A percentile compares a stretch with the other conserved stretches of the same genome.
Conservation (phyloP, 2,888 invertebrate genomes). For the Machimus rusticus region DNA sequence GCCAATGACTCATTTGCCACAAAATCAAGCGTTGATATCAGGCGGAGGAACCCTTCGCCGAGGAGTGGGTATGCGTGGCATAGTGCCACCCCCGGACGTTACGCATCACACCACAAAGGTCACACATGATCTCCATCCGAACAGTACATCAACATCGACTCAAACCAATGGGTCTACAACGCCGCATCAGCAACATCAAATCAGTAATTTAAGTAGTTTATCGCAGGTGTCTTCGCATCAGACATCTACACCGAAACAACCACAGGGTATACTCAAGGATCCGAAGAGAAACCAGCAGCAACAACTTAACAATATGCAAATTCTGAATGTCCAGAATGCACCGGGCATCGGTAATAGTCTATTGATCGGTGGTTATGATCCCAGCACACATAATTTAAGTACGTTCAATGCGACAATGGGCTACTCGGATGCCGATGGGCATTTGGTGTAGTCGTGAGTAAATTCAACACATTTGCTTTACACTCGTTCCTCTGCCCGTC, state of each 20-base stretch:
- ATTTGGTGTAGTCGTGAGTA: conserved; percentile 59
- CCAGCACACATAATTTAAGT: conserved; percentile 58
- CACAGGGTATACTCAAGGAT: conserved; percentile 71
- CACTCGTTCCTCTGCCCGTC: not conserved
- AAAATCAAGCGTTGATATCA: conserved; percentile 48
- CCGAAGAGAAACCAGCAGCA: conserved; percentile 68
- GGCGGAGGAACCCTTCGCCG: conserved; percentile 58
- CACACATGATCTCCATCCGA: conserved; percentile 58
- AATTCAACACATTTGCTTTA: not conserved
- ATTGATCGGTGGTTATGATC: conserved; percentile 56
- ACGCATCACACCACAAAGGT: conserved; percentile 61
- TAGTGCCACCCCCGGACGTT: conserved; percentile 62
- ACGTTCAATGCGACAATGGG: conserved; percentile 61
- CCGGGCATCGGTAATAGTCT: conserved; percentile 61
- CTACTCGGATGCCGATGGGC: conserved; percentile 63
- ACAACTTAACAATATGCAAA: conserved; percentile 64
- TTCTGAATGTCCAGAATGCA: conserved; percentile 69
- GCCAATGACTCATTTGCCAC: conserved; percentile 58
- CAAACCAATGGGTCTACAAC: conserved; percentile 58
- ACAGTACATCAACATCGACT: conserved; percentile 58
- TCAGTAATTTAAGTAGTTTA: conserved; percentile 51
- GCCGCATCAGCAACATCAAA: conserved; percentile 46
- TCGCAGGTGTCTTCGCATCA: conserved; percentile 51
- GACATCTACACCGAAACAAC: conserved; percentile 64
- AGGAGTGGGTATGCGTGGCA: conserved; percentile 54